Base-by-base conservation (phyloP, 2,113 vertebrate genomes). In the Oryzias curvinotus region DNA sequence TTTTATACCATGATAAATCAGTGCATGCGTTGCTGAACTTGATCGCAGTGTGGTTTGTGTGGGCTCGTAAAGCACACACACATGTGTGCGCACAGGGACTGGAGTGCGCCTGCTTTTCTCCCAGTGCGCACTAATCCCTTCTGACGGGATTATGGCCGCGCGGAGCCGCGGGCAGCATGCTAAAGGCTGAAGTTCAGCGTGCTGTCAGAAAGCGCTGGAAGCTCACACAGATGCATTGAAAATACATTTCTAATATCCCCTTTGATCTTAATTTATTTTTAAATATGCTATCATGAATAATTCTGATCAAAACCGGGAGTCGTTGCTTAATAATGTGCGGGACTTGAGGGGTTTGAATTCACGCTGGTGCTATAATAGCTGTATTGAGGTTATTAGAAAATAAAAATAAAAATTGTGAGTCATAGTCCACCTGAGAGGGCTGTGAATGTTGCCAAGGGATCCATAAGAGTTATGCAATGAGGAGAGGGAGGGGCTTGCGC, bases 391-490 rank as follows among this genome's bases (percentile, higher is more conserved):
- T 28, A 14, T 48, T 17, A 26, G 26, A 14, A 7, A 18, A 25
- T 5, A 26, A 19, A 23, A 14, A 60, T 14, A 19, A 8, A 45
- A 57, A 56, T 36, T 73, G 21, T 52, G 58, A 57, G 13, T 57
- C 52, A 23, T 1, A 16, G 52, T 14, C 57, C 56, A 81, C 65
- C 60, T 72, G 74, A 54, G 57, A 65, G 47, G 49, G 49, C 56
- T 61, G 48, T 51, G 52, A 14, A 78, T 61, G 59, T 58, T 68
- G 68, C 49, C 59, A 41, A 15, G 62, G 50, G 59, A 67, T 82
- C 71, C 78, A 73, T 83, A 69, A 16, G 75, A 71, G 86, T 90
- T 89, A 90, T 83, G 89, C 76, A 88, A 88, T 76, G 30, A 53
- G 61, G 23, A 55, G 68, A 73, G 58, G 86, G 87, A 68, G 80